These are phyloP conservation scores for Anhinga rufa DNA, from an alignment of 2,113 vertebrate genomes.

Conservation along the genomic window DNA sequence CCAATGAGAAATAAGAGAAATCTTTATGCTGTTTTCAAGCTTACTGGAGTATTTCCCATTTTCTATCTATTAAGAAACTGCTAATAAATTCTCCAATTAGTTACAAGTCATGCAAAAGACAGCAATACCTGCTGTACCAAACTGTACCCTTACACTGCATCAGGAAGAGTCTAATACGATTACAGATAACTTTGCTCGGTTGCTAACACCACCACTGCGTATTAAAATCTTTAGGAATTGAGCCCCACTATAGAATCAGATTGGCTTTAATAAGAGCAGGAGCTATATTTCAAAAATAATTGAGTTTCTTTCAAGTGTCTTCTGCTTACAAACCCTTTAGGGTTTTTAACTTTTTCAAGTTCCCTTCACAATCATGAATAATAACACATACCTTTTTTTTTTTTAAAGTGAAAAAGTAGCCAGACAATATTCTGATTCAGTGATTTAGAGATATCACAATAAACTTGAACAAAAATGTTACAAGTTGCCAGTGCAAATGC, in stretches of 20 bases:
- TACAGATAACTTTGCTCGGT: not conserved
- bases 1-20: not conserved
- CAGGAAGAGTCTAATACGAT: not conserved
- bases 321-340: not conserved
- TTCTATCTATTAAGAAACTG: not conserved
- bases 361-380: not conserved
- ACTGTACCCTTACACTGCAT: not conserved
- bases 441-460: not conserved
- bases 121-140: not conserved
- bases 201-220: not conserved
- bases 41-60: not conserved
- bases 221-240: not conserved
- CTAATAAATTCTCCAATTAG: not conserved
- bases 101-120: not conserved
- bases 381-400: not conserved
- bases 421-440: not conserved
- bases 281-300: not conserved
- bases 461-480: not conserved
- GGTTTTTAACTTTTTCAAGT: not conserved
- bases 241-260: not conserved
- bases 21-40: not conserved
- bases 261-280: not conserved
- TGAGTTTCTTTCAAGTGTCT: not conserved
- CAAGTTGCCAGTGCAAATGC: not conserved
- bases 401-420: not conserved